Base-by-base conservation (phyloP, 2,888 invertebrate species). In the Meghimatium bilineatum region DNA sequence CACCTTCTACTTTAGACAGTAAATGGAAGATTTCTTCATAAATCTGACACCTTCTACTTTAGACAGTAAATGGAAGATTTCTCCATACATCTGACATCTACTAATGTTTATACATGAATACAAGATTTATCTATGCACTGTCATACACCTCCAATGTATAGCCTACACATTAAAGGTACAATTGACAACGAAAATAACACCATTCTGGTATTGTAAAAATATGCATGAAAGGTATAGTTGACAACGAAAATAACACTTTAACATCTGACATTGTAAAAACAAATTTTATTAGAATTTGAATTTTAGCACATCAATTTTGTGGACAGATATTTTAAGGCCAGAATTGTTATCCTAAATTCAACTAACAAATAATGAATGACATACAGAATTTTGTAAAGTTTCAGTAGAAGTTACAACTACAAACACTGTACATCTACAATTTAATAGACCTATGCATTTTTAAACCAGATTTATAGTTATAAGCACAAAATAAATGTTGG, bases 261-360 rank as follows among this genome's bases (percentile, higher is more conserved):
- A 71, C 5, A 49, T 44, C 38, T 49, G 44, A 49, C 23, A 72
- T n/a, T 49, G 72, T 72, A 72, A 72, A 63, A 63, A 72, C n/a
- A n/a, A 72, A 44, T n/a, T 72, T 72, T 72, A 72, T 72, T 72
- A 72, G 44, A 44, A 72, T 49, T 17, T 34, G 36, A 69, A 69
- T 72, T 63, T 72, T 72, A 72, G 44, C 44, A 72, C 29, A 72
- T n/a, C 12, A 38, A 49, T n/a, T 26, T 8, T 72, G 44, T 69
- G 36, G n/a, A 69, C 36, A 34, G 69, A 38, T 29, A n/a, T 44
- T 72, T 26, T n/a, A n/a, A n/a, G 8, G 5, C 29, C 23, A 14
- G 72, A 29, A 72, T 38, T 10, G 26, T 63, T 26, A 63, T 63
- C 60, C n/a, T 1, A 23, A 63, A 63, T 23, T 72, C 2, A 49